Base-by-base conservation (phyloP, 92 coral and sea anemone species). In the Ricordea florida region DNA sequence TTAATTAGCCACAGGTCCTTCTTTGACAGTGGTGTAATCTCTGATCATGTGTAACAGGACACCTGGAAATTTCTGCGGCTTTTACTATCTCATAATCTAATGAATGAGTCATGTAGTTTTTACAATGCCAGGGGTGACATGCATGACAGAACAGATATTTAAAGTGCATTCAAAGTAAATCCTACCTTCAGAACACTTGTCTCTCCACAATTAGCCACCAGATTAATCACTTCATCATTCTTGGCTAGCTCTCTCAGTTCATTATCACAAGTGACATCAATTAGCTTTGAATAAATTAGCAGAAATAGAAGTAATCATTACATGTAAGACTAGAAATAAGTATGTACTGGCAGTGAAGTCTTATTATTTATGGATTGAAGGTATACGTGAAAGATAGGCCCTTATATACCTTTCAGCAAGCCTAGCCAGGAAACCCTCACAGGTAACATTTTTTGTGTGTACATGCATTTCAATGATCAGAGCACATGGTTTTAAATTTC, bases 191-290 rank as follows among this genome's bases (percentile, higher is more conserved):
- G 61, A 63, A 84, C 66, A 76, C 72, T 66, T 53, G 77, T 83
- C 60, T 84, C 89, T 59, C 89, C 80, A 77, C 89, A 84, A 38
- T 76, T 42, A 21, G 78, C 58, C 52, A 76, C 55, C 50, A 84
- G 45, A 51, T 67, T 42, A 26, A 84, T 30, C 45, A 84, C 83
- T 52, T 67, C 89, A 57, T 69, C 89, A 76, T 65, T 46, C 22
- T 61, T 66, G 61, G 66, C 45, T 41, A 82, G 82, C 9, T 49
- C 67, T 21, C 31, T 41, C 59, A 82, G 57, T 53, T 78, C 77
- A 28, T 78, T 76, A 57, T 77, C 73, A 29, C 24, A 42, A 32
- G 40, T 34, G 49, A 66, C 72, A 74, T 74, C 76, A 53, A 65
- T 64, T 42, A 83, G 57, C n/a, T 53, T 53, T 26, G 5, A 26